Evolutionary conservation across 2,888 invertebrate genomes (phyloP), one percentile per base, ranked within the genome.

Genomic region (Diogma glabrata): DNA sequence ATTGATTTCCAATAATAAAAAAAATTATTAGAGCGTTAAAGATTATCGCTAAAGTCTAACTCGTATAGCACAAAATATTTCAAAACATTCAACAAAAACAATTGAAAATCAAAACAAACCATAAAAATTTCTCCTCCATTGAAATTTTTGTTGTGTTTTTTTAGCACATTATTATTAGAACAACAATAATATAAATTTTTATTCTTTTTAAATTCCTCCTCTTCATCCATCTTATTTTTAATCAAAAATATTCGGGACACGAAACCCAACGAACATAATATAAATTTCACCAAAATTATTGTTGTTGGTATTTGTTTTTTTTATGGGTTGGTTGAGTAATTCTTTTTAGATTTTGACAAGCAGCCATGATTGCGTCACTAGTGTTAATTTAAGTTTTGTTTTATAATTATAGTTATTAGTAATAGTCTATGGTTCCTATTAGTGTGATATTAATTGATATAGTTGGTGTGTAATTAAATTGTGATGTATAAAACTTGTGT

Each of bases 321-420:
- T n/a, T n/a, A n/a, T n/a, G n/a, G n/a, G n/a, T n/a, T n/a, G n/a
- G n/a, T n/a, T n/a, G n/a, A n/a, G n/a, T n/a, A n/a, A n/a, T n/a
- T n/a, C n/a, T n/a, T n/a, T n/a, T n/a, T n/a, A n/a, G n/a, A n/a
- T 43, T 43, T 43, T 43, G 43, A 43, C 43, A 43, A 47, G 47
- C 47, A 47, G 47, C 47, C 47, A 47, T 47, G 47, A 47, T 47
- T 47, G 47, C 47, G 47, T 47, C 47, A 47, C 47, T 4, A 47
- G 22, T 17, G 46, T 47, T 47, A 24, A 9, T 8, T 8, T 8
- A 38, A 9, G 16, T 38, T 47, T 23, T 23, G 12, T 4, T 46
- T 46, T 45, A 45, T 22, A 38, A 28, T n/a, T n/a, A 14, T 26
- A 47, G 22, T 24, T 47, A 26, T 17, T 24, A 17, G 16, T 23